Conservation (phyloP, 2,797 vertebrate species). For the Gymnoscopelus microlampas region DNA sequence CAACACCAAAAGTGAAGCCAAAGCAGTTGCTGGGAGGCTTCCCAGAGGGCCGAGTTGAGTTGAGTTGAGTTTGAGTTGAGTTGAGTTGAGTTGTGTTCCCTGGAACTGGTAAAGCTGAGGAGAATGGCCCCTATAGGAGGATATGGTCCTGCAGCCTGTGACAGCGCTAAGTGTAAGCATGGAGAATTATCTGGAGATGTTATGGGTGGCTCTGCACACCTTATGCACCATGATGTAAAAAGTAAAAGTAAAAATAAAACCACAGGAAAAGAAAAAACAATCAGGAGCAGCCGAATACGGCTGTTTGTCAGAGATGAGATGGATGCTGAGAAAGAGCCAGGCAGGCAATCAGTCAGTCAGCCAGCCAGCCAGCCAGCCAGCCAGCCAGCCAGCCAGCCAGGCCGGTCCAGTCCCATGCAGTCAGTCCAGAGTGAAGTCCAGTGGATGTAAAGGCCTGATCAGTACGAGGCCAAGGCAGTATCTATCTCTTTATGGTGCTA, state of each 20-base stretch:
- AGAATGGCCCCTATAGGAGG: constrained; percentile 13
- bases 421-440: constrained; percentile 51
- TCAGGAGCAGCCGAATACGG: constrained; percentile 44
- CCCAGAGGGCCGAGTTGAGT: constrained; percentile 22
- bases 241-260: background rate
- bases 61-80: no score
- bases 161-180: constrained; percentile 52
- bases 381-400: constrained; percentile 30
- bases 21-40: constrained; percentile 38
- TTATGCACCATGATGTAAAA: constrained; percentile 62
- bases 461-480: constrained; percentile 69
- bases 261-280: constrained; percentile 29
- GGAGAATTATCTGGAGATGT: constrained; percentile 61
- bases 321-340: constrained; percentile 48
- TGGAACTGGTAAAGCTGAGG: constrained; percentile 14
- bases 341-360: constrained; percentile 8
- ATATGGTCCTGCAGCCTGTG: constrained; percentile 34
- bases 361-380: constrained; percentile 11
- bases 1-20: constrained; percentile 62
- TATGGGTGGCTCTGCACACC: constrained; percentile 66
- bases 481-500: constrained; percentile 84
- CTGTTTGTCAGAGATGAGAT: constrained; percentile 56
- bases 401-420: constrained; percentile 49
- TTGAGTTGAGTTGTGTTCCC: constrained; percentile 17
- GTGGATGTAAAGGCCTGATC: constrained; percentile 67